These are phyloP conservation scores for Caenorhabditis angaria DNA, from an alignment of 2,888 invertebrate species.

Conservation along the genomic window DNA sequence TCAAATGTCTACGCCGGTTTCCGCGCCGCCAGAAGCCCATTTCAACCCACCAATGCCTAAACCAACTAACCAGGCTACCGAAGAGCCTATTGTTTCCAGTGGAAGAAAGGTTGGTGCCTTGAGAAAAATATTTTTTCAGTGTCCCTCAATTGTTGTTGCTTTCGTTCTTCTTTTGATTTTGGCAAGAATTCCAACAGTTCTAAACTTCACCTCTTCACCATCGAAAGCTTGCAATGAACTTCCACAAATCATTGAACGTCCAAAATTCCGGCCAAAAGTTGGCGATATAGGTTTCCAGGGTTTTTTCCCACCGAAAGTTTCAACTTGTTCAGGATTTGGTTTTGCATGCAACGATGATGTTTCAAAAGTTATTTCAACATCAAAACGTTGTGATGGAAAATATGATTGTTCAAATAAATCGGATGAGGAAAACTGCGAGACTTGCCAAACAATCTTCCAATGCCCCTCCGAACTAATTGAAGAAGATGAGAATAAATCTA, in stretches of 20 bases:
- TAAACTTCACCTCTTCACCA: slow-evolving; percentile 29
- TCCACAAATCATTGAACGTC: slow-evolving; percentile 13
- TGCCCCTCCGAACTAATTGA: slow-evolving; percentile 31
- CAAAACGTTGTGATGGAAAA: slow-evolving; percentile 60
- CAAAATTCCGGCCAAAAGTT: slow-evolving; percentile 34
- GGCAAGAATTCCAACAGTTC: no score
- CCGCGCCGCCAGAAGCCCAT: no score
- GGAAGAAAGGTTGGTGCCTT: no score
- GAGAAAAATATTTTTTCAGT: no score
- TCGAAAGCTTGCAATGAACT: slow-evolving; percentile 25
- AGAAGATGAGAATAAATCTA: slow-evolving; percentile 14
- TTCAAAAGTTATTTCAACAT: slow-evolving; percentile 43
- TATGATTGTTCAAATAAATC: slow-evolving; percentile 58
- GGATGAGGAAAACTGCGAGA: slow-evolving; percentile 57
- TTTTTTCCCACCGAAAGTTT: slow-evolving; percentile 59
- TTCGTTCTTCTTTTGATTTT: no score
- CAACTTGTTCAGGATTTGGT: slow-evolving; percentile 61
- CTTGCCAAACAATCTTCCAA: slow-evolving; percentile 63
- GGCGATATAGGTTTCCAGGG: slow-evolving; percentile 37
- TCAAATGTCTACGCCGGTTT: no score
- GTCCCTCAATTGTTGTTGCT: no score
- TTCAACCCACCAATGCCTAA: no score
- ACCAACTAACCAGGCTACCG: no score
- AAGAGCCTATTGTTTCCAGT: no score
- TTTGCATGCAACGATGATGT: slow-evolving; percentile 61